Percentiles rank a stretch among this genome's conserved stretches.
Conservation (phyloP, 2,113 vertebrate genomes). For the Tragelaphus scriptus region DNA sequence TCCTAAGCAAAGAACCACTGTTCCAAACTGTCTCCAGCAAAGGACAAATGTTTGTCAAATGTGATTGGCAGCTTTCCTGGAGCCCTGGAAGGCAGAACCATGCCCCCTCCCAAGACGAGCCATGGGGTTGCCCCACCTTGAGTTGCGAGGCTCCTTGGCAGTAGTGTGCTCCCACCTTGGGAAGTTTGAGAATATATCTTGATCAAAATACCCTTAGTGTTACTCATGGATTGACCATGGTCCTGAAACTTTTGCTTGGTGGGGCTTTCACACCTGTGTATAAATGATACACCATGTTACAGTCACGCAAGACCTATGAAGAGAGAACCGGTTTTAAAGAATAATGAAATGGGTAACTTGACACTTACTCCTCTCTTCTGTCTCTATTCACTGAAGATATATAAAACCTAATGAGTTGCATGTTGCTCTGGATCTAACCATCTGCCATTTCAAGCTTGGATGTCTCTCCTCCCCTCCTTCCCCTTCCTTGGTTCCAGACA, state of each 20-base stretch:
- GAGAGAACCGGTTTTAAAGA: neutral
- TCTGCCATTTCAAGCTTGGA: slow-evolving; percentile 26
- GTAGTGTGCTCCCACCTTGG: neutral
- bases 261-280: neutral
- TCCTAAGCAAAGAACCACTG: neutral
- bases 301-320: neutral
- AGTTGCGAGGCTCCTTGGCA: no score
- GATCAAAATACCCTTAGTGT: neutral
- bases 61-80: neutral
- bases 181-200: neutral
- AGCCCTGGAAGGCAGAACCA: neutral
- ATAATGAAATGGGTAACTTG: slow-evolving; percentile 38
- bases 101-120: neutral
- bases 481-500: neutral
- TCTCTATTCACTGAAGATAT: slow-evolving; percentile 27
- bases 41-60: neutral
- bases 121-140: neutral
- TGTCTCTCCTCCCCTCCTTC: neutral
- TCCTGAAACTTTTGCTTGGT: neutral
- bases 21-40: neutral
- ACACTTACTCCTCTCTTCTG: neutral
- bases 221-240: neutral
- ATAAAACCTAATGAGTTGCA: slow-evolving; percentile 37
- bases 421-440: neutral
- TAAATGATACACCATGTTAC: neutral